Base-by-base conservation (phyloP, 1,140 invertebrate genomes). In the Tribolium madens region DNA sequence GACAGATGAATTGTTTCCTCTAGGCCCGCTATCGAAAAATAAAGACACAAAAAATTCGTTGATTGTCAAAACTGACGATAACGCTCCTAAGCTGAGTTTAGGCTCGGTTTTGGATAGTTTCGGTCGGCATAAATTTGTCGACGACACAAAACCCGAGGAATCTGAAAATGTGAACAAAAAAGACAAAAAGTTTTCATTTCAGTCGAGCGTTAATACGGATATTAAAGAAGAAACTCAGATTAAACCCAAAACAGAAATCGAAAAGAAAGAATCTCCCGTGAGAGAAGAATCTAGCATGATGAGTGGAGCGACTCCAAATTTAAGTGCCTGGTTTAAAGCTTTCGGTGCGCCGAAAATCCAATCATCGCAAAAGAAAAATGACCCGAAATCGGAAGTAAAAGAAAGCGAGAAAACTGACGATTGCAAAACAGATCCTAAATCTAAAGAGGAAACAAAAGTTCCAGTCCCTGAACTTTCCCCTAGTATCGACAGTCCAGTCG, bases 281-380 rank as follows among this genome's bases (percentile, higher is more conserved):
- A 3, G 64, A n/a, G 18, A 36, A 12, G 42, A 42, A 26, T 71
- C 46, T 69, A 76, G 12, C 72, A 77, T 26, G 76, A 78, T 53
- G 71, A 74, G 21, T 50, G 81, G 81, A 69, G 91, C 93, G 12
- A 95, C 94, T 60, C 94, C 95, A 0, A 95, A 96, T 87, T 87
- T 95, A 47, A 95, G 93, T 84, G 95, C 94, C 9, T 96, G 95
- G 95, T 94, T 96, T 69, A 96, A 96, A 86, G 94, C 94, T 0
- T 96, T 96, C 85, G 95, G 95, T 46, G 92, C 92, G 0, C 94
- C 94, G 3, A 95, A 92, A 81, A 79, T 85, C 14, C 83, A 79
- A 42, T 75, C 81, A 3, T 71, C 76, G 1, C 75, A 75, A 46
- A 83, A 90, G 84, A 88, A 87, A 31, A 80, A 74, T 12, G 86